Evolutionary conservation across 2,113 vertebrate genomes (phyloP).

Genomic region (Chiloscyllium plagiosum): DNA sequence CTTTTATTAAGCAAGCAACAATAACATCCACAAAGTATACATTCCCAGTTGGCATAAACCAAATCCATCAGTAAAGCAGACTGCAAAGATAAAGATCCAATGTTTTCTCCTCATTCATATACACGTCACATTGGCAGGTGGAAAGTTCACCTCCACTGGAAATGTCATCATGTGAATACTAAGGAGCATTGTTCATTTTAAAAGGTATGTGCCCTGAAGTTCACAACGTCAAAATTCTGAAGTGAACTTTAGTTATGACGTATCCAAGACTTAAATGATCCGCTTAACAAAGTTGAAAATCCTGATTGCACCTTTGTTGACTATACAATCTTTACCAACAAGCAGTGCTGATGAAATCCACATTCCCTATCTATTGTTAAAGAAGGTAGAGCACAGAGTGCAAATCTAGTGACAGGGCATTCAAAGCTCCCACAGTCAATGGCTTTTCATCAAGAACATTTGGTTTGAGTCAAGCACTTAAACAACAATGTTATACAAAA

Average conservation of each 20-base stretch:
- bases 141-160: not conserved
- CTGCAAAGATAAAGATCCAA: not conserved
- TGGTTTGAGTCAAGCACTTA: not conserved
- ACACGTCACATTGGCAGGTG: not conserved
- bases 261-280: not conserved
- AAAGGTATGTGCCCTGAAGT: not conserved
- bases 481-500: not conserved
- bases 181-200: not conserved
- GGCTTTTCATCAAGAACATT: not conserved
- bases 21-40: not conserved
- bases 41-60: not conserved
- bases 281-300: not conserved
- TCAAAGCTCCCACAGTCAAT: not conserved
- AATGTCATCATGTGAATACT: not conserved
- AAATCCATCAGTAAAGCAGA: not conserved
- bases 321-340: not conserved
- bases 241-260: not conserved
- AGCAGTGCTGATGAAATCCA: not conserved
- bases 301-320: not conserved
- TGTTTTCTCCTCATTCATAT: not conserved
- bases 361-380: not conserved
- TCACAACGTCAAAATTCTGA: not conserved
- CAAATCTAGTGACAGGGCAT: not conserved
- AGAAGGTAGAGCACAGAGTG: not conserved
- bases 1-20: not conserved